Conservation (phyloP, 1,140 invertebrate genomes). For the Dendroctonus ponderosae region DNA sequence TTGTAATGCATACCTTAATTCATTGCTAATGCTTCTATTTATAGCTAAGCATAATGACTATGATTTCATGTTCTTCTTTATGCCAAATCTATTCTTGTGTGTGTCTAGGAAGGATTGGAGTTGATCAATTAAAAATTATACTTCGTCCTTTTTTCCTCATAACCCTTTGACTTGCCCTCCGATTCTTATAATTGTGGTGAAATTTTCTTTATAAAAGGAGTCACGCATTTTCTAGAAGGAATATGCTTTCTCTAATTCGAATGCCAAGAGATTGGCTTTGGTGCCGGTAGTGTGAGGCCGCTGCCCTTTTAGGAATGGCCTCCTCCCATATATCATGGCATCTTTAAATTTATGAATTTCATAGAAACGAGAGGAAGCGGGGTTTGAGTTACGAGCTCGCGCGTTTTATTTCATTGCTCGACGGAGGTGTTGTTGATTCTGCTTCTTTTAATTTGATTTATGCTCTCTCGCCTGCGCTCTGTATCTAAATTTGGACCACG, state of each 20-base stretch:
- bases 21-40: no score
- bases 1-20: not conserved
- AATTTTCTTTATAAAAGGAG: no score
- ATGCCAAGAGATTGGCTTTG: slow-evolving; percentile 9
- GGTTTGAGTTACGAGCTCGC: slow-evolving; percentile 28
- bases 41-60: no score
- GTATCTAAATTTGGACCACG: slow-evolving; percentile 19
- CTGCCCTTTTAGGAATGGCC: slow-evolving; percentile 46
- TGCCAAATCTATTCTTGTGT: no score
- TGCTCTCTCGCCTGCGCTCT: slow-evolving; percentile 13
- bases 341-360: slow-evolving; percentile 42
- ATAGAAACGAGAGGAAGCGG: slow-evolving; percentile 28
- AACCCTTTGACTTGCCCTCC: no score
- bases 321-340: slow-evolving; percentile 45
- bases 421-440: slow-evolving; percentile 30
- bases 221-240: no score
- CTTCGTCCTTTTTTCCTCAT: no score
- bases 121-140: no score
- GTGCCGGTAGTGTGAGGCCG: slow-evolving; percentile 42
- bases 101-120: no score
- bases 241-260: slow-evolving; percentile 26
- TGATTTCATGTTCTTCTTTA: no score
- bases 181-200: no score
- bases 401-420: slow-evolving; percentile 25
- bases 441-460: slow-evolving; percentile 32